phyloP scores from a whole-genome alignment of 2,113 vertebrate species.

The Brienomyrus brachyistius region DNA sequence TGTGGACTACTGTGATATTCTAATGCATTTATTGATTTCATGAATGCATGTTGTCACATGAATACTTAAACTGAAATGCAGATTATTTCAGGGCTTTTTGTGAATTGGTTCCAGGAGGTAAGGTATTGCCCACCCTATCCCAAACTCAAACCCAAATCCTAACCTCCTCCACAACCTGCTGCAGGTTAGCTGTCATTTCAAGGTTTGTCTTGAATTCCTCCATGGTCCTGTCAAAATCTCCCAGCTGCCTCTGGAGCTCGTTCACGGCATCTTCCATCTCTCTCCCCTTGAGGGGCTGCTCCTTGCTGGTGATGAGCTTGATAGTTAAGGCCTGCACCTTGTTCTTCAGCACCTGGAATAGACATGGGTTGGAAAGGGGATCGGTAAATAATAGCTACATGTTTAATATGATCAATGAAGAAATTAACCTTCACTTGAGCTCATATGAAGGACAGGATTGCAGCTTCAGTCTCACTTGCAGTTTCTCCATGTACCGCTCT shows the following conservation, averaged over 20 bases:
- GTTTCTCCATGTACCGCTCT: constrained; percentile 66
- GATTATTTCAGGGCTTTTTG: background rate
- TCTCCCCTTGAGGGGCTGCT: constrained; percentile 47
- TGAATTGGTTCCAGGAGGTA: background rate
- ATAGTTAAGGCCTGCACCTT: constrained; percentile 63
- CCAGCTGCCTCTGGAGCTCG: constrained; percentile 73
- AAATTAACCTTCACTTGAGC: background rate
- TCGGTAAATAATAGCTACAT: background rate
- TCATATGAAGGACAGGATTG: background rate
- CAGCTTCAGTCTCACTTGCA: constrained; percentile 58
- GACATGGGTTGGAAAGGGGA: background rate
- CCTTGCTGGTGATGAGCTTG: constrained; percentile 51
- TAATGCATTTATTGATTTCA: background rate
- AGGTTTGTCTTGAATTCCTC: constrained; percentile 75
- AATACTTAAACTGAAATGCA: background rate
- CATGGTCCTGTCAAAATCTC: constrained; percentile 67
- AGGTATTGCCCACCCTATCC: constrained; percentile 48
- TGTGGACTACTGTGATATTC: background rate
- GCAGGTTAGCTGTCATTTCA: constrained; percentile 70
- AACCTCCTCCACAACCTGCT: constrained; percentile 75
- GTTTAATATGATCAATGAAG: background rate
- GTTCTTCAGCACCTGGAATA: constrained; percentile 65
- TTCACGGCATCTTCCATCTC: constrained; percentile 53
- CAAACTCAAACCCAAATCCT: background rate
- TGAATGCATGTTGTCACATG: background rate